A percentile compares a stretch with the other conserved stretches of the same genome.
These are phyloP conservation scores for Strigamia transsilvanica DNA, from an alignment of 2,888 invertebrate species.

Conservation along the genomic window DNA sequence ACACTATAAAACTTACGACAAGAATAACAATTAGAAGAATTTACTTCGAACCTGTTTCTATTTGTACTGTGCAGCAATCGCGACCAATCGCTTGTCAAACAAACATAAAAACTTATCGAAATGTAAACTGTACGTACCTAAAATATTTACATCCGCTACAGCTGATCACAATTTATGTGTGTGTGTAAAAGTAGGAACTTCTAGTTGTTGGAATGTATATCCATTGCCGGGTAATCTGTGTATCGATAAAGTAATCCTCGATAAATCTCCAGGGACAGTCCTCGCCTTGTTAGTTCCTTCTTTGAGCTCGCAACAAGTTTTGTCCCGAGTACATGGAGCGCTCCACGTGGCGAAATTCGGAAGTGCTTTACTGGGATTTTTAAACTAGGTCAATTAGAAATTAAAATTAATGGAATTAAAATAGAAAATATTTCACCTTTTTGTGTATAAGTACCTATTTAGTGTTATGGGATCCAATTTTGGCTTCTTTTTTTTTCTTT, in stretches of 20 bases:
- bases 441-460: too few species aligned
- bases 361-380: neutral
- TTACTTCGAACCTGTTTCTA: neutral
- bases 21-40: neutral
- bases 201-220: neutral
- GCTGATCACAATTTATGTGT: neutral
- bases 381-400: constrained; percentile 13
- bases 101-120: neutral
- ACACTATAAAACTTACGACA: neutral
- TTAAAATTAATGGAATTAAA: neutral
- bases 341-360: neutral
- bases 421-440: neutral
- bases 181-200: neutral
- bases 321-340: constrained; percentile 12
- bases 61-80: neutral
- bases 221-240: neutral
- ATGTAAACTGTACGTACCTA: neutral
- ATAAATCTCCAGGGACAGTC: too few species aligned
- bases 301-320: constrained; percentile 22
- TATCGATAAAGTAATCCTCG: neutral
- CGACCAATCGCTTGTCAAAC: neutral
- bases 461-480: neutral
- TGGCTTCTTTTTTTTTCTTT: neutral
- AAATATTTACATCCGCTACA: neutral
- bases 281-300: neutral